A percentile compares a stretch with the other conserved stretches of the same genome.
Evolutionary conservation across 2,113 vertebrate genomes (phyloP).

Genomic region (Mormyrus lacerda): DNA sequence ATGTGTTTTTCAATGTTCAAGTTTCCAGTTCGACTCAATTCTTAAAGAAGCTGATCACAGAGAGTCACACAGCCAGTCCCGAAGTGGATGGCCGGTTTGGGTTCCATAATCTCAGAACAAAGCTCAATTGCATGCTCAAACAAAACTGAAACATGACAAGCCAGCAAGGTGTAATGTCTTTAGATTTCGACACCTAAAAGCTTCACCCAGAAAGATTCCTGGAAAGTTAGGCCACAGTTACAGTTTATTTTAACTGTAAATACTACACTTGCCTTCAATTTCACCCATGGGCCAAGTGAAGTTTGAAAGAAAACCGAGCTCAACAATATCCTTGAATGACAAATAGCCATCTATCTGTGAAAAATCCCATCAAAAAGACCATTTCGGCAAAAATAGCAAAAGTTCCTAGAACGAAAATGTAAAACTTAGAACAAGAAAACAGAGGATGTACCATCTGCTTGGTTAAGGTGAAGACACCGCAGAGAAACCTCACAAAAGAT

Average conservation of each 20-base stretch:
- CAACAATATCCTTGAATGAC: not conserved
- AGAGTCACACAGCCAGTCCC: not conserved
- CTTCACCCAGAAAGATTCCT: not conserved
- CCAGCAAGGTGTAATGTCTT: not conserved
- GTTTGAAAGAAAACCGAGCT: not conserved
- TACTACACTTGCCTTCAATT: not conserved
- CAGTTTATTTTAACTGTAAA: not conserved
- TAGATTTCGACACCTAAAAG: not conserved
- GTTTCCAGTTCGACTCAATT: not conserved
- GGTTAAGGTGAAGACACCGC: not conserved
- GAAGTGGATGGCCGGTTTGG: not conserved
- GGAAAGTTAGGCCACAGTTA: not conserved
- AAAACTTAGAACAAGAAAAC: not conserved
- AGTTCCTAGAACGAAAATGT: not conserved
- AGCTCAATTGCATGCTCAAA: not conserved
- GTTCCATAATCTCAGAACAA: not conserved
- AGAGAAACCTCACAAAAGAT: not conserved
- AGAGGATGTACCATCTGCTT: not conserved
- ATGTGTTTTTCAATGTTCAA: not conserved
- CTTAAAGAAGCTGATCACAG: not conserved
- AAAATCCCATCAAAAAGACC: not conserved
- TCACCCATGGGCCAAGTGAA: not conserved
- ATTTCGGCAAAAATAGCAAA: not conserved
- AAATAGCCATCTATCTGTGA: not conserved
- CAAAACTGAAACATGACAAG: not conserved